Percentiles rank a stretch among this genome's conserved stretches.
phyloP scores from a whole-genome alignment of 2,888 invertebrate genomes.

The Parapristionchus giblindavisi region DNA sequence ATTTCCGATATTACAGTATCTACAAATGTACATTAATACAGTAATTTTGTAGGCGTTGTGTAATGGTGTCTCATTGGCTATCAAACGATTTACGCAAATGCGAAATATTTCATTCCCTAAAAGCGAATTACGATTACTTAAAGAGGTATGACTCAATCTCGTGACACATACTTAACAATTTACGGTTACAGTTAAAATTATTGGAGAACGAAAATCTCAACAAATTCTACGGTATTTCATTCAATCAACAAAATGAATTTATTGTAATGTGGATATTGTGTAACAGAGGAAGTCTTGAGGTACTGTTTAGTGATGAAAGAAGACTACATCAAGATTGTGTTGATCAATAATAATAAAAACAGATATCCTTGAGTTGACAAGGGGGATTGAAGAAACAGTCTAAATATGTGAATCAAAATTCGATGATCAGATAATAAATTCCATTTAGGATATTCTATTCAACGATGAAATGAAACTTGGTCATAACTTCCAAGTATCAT shows the following conservation, averaged over 20 bases:
- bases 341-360: too few species aligned
- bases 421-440: too few species aligned
- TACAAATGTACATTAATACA: not conserved
- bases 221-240: constrained; percentile 68
- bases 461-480: constrained; percentile 68
- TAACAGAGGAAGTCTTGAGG: constrained; percentile 65
- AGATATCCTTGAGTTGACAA: not conserved
- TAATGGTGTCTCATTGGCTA: constrained; percentile 63
- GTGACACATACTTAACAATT: not conserved
- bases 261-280: constrained; percentile 67
- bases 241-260: constrained; percentile 68
- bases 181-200: constrained; percentile 57
- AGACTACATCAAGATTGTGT: not conserved
- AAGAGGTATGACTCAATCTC: constrained; percentile 54
- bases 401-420: too few species aligned
- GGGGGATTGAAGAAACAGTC: too few species aligned
- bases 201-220: constrained; percentile 67
- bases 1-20: not conserved
- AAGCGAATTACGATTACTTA: constrained; percentile 56
- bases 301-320: constrained; percentile 40
- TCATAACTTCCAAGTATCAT: too few species aligned
- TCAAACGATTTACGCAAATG: constrained; percentile 63
- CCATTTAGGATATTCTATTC: constrained; percentile 66
- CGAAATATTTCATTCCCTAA: constrained; percentile 65
- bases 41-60: constrained; percentile 48